Percentiles rank a stretch among this genome's conserved stretches.
These are phyloP conservation scores for Mellivora capensis DNA, from an alignment of 2,113 vertebrate genomes.

Conservation along the genomic window DNA sequence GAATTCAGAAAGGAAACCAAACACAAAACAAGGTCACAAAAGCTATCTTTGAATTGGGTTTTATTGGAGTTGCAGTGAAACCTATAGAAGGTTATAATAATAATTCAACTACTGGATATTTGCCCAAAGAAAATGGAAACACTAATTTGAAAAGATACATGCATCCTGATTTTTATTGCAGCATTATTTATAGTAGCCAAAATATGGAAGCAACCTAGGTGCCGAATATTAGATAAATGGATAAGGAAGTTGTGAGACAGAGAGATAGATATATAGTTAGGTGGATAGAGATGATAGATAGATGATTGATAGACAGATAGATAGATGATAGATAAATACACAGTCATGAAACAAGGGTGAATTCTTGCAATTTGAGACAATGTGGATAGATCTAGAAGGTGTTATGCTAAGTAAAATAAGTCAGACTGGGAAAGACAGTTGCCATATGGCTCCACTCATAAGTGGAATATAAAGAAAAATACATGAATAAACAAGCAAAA, in stretches of 20 bases:
- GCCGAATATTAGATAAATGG: background rate
- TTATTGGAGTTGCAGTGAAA: background rate
- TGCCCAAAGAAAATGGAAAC: background rate
- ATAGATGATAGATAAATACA: background rate
- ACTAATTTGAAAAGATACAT: background rate
- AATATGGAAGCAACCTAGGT: background rate
- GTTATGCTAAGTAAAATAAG: background rate
- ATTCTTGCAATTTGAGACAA: background rate
- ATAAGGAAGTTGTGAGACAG: background rate
- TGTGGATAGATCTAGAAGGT: background rate
- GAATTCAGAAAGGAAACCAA: background rate
- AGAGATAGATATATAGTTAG: too few species aligned
- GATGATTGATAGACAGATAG: background rate
- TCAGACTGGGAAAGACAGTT: background rate
- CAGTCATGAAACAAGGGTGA: background rate
- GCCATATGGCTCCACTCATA: background rate
- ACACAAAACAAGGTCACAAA: background rate
- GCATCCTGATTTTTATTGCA: background rate
- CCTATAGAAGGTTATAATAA: background rate
- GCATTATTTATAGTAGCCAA: background rate
- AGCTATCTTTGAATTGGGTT: background rate
- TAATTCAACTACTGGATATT: background rate
- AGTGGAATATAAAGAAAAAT: background rate
- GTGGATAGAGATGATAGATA: background rate
- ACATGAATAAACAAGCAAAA: background rate